Conservation (phyloP, 2,888 invertebrate genomes). For the Monochamus alternatus region DNA sequence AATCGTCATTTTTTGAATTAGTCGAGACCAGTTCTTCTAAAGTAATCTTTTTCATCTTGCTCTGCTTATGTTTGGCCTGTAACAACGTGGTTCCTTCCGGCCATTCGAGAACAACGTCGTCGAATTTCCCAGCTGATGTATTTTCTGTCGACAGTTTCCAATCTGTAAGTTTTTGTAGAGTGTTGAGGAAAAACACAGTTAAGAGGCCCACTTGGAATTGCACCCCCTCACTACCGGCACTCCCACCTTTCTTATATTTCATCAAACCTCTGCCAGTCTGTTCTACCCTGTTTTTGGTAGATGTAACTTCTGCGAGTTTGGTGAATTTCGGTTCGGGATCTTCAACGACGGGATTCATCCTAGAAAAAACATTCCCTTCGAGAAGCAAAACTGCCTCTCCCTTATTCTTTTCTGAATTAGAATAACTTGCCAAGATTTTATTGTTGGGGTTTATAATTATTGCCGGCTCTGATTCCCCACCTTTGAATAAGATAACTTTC, state of each 20-base stretch:
- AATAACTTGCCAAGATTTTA: no score
- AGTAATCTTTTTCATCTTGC: slow-evolving; percentile 1
- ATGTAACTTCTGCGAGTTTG: no score
- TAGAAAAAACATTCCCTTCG: no score
- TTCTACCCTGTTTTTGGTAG: no score
- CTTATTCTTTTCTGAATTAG: no score
- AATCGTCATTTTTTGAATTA: slow-evolving; percentile 10
- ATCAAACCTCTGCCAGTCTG: no score
- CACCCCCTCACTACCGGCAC: slow-evolving; percentile 9
- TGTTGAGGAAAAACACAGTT: slow-evolving; percentile 1
- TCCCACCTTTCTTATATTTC: not conserved
- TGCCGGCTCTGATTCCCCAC: no score
- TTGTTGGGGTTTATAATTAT: no score
- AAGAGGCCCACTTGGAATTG: slow-evolving; percentile 9
- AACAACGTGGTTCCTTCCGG: not conserved
- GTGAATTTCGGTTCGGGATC: no score
- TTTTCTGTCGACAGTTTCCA: slow-evolving; percentile 19
- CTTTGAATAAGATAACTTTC: not conserved
- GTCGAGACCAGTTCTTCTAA: not conserved
- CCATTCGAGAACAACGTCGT: not conserved
- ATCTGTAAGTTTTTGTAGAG: not conserved
- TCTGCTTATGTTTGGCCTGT: not conserved
- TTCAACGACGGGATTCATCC: no score
- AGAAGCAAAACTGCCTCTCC: no score
- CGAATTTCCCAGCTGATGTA: not conserved